These are phyloP conservation scores for Carollia perspicillata DNA, from an alignment of 2,113 vertebrate genomes.

Conservation along the genomic window DNA sequence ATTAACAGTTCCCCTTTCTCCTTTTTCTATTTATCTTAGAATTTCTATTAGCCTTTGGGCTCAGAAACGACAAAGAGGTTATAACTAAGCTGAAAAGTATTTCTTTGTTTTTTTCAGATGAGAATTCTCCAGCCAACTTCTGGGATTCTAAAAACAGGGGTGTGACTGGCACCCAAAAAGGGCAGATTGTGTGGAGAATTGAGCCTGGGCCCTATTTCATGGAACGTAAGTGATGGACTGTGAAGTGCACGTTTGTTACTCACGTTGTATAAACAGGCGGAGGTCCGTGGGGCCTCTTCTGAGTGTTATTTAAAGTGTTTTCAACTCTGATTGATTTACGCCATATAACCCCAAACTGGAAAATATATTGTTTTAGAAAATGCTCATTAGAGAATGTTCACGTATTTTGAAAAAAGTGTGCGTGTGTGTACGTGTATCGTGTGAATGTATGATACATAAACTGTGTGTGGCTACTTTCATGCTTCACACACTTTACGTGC, in stretches of 20 bases:
- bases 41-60: neutral
- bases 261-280: neutral
- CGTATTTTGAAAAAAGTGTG: neutral
- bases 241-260: neutral
- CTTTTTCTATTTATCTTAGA: neutral
- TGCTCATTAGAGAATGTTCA: neutral
- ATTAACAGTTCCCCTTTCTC: neutral
- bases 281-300: neutral
- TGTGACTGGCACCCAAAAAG: slow-evolving; percentile 97
- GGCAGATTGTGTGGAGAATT: slow-evolving; percentile 97
- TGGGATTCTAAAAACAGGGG: slow-evolving; percentile 99
- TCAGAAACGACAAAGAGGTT: neutral
- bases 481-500: neutral
- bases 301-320: neutral
- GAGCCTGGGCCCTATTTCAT: slow-evolving; percentile 98
- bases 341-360: neutral
- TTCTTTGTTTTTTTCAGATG: slow-evolving; percentile 86
- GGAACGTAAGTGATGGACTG: slow-evolving; percentile 90
- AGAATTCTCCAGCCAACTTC: slow-evolving; percentile 96
- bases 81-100: slow-evolving; percentile 22
- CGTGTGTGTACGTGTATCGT: neutral
- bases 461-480: neutral
- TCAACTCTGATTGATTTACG: neutral
- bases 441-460: neutral
- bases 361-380: neutral